Percentiles rank a stretch among this genome's conserved stretches.
phyloP scores from a whole-genome alignment of 2,888 invertebrate species.

The Griposia aprilina region DNA sequence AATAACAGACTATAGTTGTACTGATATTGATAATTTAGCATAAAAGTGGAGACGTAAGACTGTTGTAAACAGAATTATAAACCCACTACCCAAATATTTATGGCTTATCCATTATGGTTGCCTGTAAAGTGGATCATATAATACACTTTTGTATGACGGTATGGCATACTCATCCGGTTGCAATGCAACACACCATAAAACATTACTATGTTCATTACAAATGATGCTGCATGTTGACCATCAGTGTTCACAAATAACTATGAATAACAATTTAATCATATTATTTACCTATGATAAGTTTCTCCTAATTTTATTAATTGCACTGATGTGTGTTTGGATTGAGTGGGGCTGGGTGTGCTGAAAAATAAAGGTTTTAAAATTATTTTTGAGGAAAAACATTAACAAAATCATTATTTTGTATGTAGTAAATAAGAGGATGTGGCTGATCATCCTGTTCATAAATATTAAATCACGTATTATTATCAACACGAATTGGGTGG shows the following conservation, averaged over 20 bases:
- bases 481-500: not conserved
- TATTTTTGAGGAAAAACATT: constrained; percentile 5
- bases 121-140: not conserved
- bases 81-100: not conserved
- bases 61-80: not conserved
- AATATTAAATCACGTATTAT: not conserved
- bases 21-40: not conserved
- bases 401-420: not conserved
- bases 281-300: constrained; percentile 86
- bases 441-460: constrained; percentile 7
- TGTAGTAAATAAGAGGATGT: not conserved
- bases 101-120: not conserved
- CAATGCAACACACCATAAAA: not conserved
- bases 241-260: not conserved
- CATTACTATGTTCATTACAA: not conserved
- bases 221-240: no score
- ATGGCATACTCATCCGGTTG: not conserved
- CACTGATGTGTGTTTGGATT: constrained; percentile 82
- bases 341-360: constrained; percentile 71
- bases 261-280: constrained; percentile 21
- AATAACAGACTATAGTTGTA: not conserved
- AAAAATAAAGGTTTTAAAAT: constrained; percentile 50
- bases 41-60: not conserved
- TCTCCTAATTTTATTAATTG: constrained; percentile 86
- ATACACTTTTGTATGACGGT: not conserved